These are phyloP conservation scores for Hybognathus amarus DNA, from an alignment of 2,797 vertebrate species.

Conservation along the genomic window DNA sequence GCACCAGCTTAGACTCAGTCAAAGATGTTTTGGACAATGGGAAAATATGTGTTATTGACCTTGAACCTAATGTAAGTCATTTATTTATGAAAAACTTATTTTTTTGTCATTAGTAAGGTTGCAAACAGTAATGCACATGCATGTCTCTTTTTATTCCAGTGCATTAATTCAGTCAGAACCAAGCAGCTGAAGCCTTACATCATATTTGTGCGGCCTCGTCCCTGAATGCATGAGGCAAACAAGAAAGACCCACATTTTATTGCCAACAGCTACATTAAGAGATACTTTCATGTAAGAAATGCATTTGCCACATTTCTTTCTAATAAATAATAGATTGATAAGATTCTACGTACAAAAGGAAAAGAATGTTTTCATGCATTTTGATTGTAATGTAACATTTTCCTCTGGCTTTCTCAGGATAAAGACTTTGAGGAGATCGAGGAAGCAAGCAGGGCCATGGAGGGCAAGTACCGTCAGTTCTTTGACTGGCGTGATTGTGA, in stretches of 20 bases:
- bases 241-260: constrained; percentile 81
- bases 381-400: not conserved
- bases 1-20: constrained; percentile 85
- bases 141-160: constrained; percentile 67
- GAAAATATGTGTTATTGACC: constrained; percentile 86
- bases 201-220: constrained; percentile 88
- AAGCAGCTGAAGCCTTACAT: constrained; percentile 88
- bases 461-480: constrained; percentile 86
- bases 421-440: constrained; percentile 89
- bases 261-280: constrained; percentile 80
- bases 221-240: constrained; percentile 82
- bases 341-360: not conserved
- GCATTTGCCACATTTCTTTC: not conserved
- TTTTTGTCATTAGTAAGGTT: not conserved
- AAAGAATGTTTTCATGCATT: not conserved
- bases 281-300: constrained; percentile 82
- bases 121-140: not conserved
- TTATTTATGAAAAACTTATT: not conserved
- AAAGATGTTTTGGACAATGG: constrained; percentile 81
- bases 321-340: not conserved
- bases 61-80: constrained; percentile 86
- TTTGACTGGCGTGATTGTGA: constrained; percentile 88
- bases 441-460: constrained; percentile 82
- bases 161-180: constrained; percentile 80
- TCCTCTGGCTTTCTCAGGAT: constrained; percentile 72